Evolutionary conservation across 1,140 invertebrate species (phyloP), one percentile per base, ranked within the genome.

Genomic region (Cydia splendana): DNA sequence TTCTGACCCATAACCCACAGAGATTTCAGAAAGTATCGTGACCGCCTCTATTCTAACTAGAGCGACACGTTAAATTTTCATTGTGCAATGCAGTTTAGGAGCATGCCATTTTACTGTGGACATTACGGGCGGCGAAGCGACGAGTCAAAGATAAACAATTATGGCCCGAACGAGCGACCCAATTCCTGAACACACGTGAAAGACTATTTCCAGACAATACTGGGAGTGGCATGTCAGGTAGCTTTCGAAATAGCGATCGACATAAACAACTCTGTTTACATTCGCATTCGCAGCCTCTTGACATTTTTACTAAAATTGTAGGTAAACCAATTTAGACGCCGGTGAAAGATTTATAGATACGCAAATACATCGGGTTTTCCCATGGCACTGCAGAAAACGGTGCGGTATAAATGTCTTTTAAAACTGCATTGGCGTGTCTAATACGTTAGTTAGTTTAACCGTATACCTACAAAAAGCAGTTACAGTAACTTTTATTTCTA

Each of bases 171-270:
- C 84, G 86, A 81, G 82, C 88, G 89, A 91, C 90, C 90, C 85
- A 88, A 87, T 91, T 91, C 84, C 85, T 79, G 81, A 51, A 71
- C 80, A 85, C 85, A 88, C 82, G 87, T 86, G 89, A 84, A 85
- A 79, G 82, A 87, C 88, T 90, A 92, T 92, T 90, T 91, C 82
- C 84, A 90, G 86, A 85, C 86, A 84, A 87, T 81, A 86, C 88
- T 84, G 84, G 67, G 69, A 51, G 76, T 42, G 57, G 74, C 84
- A 87, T 85, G 83, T 85, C 88, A 91, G 89, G 87, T 90, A 85
- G 81, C 74, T 92, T 87, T 88, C 85, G 85, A 91, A 91, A 91
- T 87, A 91, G 79, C 85, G 28, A 18, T 42, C 24, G 51, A 57
- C 34, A 65, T 74, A 62, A 77, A 73, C 24, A 74, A 77, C 67